phyloP scores from a whole-genome alignment of 30 jellyfish, hydroid and myxozoan species.

The Rhopilema esculentum region DNA sequence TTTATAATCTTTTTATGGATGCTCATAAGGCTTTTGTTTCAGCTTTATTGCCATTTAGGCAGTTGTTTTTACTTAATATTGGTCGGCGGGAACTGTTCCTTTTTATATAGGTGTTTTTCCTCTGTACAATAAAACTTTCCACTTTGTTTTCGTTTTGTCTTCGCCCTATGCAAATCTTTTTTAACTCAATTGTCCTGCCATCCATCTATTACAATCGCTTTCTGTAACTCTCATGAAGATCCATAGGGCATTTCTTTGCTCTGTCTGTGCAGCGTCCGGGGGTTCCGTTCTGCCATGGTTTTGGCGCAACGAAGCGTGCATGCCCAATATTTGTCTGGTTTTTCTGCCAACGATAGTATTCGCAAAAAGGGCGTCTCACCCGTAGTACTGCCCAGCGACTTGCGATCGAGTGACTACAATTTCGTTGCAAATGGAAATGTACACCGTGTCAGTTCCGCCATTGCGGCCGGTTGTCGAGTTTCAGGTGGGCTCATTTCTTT shows the following conservation, averaged over 20 bases:
- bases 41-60: not conserved
- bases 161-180: not conserved
- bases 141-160: not conserved
- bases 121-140: not conserved
- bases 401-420: not conserved
- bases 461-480: constrained; percentile 86
- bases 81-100: not conserved
- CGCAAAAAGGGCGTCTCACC: constrained; percentile 1
- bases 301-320: not conserved
- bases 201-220: not conserved
- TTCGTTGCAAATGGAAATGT: constrained; percentile 66
- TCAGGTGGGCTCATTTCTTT: constrained; percentile 63
- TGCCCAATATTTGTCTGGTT: not conserved
- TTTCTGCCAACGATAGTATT: not conserved
- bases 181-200: not conserved
- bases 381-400: not conserved
- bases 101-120: not conserved
- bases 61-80: not conserved
- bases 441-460: constrained; percentile 94
- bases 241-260: not conserved
- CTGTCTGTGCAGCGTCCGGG: not conserved
- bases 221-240: not conserved
- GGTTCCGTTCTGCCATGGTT: not conserved
- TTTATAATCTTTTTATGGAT: no score
- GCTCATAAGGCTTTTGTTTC: not conserved